Conservation (phyloP, 2,113 vertebrate species). For the Phaethornis superciliosus region DNA sequence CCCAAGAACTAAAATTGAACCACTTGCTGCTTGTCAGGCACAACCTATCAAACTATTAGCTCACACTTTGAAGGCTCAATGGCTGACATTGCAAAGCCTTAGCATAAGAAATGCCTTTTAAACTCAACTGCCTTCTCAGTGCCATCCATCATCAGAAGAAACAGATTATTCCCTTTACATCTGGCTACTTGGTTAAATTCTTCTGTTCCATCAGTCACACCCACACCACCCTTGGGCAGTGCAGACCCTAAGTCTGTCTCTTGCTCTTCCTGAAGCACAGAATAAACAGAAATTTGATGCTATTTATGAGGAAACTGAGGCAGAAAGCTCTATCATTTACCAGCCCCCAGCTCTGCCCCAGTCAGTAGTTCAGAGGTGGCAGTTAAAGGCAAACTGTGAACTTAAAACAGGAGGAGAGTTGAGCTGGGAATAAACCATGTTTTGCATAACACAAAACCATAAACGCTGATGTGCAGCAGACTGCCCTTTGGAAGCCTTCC, state of each 20-base stretch:
- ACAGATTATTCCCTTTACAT: slow-evolving; percentile 40
- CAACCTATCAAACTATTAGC: slow-evolving; percentile 12
- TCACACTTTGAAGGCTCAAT: not conserved
- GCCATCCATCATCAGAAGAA: slow-evolving; percentile 41
- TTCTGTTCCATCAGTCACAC: slow-evolving; percentile 21
- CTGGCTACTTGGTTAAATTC: not conserved
- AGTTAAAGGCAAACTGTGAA: not conserved
- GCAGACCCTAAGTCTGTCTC: not conserved
- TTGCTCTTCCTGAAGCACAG: not conserved
- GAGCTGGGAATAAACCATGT: not conserved
- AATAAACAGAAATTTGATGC: not conserved
- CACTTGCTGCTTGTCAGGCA: not conserved
- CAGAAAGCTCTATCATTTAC: not conserved
- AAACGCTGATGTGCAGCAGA: not conserved
- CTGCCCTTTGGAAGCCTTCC: not conserved
- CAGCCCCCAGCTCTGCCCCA: not conserved
- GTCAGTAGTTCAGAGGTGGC: not conserved
- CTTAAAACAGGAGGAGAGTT: not conserved
- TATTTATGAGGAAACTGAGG: not conserved
- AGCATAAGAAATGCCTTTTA: slow-evolving; percentile 34
- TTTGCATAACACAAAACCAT: not conserved
- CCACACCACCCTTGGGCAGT: not conserved
- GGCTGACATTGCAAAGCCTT: not conserved
- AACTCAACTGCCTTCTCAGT: slow-evolving; percentile 30
- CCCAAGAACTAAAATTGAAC: not conserved